Evolutionary conservation across 2,797 vertebrate species (phyloP).

Genomic region (Ctenochaetus hawaiiensis): DNA sequence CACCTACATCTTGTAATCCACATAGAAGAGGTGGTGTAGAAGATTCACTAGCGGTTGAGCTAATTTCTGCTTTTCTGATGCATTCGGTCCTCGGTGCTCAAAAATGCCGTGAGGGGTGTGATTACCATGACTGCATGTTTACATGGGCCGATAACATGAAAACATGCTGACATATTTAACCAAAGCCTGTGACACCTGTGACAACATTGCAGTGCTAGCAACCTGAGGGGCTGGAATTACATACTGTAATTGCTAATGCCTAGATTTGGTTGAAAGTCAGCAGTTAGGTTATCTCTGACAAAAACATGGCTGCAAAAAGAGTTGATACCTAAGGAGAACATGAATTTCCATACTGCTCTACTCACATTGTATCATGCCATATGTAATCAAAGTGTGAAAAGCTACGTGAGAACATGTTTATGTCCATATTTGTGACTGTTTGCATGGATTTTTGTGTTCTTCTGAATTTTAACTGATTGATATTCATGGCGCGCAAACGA

Average conservation of each 20-base stretch:
- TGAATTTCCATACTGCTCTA: slow-evolving; percentile 36
- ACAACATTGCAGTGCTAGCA: not conserved
- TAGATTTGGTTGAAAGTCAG: slow-evolving; percentile 40
- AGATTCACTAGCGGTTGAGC: slow-evolving; percentile 52
- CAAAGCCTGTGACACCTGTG: slow-evolving; percentile 33
- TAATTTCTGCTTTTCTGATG: slow-evolving; percentile 62
- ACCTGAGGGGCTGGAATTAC: slow-evolving; percentile 27
- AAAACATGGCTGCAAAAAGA: slow-evolving; percentile 22
- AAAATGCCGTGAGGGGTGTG: slow-evolving; percentile 40
- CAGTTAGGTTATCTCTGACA: slow-evolving; percentile 20
- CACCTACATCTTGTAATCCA: slow-evolving; percentile 67
- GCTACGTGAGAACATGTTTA: slow-evolving; percentile 20
- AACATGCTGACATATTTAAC: slow-evolving; percentile 59
- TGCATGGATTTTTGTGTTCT: not conserved
- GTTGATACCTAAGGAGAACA: slow-evolving; percentile 2
- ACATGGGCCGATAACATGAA: slow-evolving; percentile 54
- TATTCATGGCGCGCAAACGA: not conserved
- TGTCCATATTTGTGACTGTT: not conserved
- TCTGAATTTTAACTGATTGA: not conserved
- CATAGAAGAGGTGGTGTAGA: slow-evolving; percentile 54
- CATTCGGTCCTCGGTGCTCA: not conserved
- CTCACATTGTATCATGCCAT: slow-evolving; percentile 17
- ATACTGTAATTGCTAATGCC: slow-evolving; percentile 25
- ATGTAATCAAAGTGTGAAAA: slow-evolving; percentile 40
- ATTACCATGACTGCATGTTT: slow-evolving; percentile 63